Conservation (phyloP, 2,888 invertebrate genomes). For the Lasiommata megera region DNA sequence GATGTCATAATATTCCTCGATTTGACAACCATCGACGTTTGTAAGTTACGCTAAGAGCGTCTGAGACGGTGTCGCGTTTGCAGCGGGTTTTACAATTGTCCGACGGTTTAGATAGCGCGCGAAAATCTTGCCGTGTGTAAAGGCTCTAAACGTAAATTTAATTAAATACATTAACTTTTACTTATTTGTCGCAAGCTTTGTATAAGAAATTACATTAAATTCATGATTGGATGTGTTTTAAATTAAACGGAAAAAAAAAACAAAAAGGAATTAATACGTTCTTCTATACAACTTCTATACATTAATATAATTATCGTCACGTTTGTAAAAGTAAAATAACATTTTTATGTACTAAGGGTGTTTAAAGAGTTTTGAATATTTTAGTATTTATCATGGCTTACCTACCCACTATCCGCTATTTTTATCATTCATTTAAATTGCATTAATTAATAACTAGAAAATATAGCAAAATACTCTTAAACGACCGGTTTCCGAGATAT, state of each 20-base stretch:
- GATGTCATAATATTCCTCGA: too few species aligned
- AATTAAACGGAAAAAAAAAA: neutral
- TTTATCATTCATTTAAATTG: too few species aligned
- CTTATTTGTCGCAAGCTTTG: conserved; percentile 13
- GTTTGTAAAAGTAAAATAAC: neutral
- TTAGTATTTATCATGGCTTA: too few species aligned
- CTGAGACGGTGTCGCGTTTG: too few species aligned
- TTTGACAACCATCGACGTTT: too few species aligned
- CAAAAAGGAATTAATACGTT: neutral
- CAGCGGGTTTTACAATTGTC: too few species aligned
- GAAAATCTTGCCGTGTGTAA: neutral
- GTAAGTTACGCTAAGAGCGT: too few species aligned
- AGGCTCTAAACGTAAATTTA: conserved; percentile 11
- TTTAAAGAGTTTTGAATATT: too few species aligned
- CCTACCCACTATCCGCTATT: too few species aligned
- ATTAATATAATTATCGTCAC: neutral
- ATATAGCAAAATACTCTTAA: too few species aligned
- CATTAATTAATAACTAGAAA: too few species aligned
- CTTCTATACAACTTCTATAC: neutral
- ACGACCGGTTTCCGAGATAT: too few species aligned
- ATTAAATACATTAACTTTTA: conserved; percentile 15
- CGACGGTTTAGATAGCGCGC: neutral
- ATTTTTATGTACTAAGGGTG: neutral
- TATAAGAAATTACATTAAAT: conserved; percentile 11
- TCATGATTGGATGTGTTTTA: neutral